Percentiles rank a stretch among this genome's conserved stretches.
Conservation (phyloP, 2,888 invertebrate species). For the Entomobrya multifasciata region DNA sequence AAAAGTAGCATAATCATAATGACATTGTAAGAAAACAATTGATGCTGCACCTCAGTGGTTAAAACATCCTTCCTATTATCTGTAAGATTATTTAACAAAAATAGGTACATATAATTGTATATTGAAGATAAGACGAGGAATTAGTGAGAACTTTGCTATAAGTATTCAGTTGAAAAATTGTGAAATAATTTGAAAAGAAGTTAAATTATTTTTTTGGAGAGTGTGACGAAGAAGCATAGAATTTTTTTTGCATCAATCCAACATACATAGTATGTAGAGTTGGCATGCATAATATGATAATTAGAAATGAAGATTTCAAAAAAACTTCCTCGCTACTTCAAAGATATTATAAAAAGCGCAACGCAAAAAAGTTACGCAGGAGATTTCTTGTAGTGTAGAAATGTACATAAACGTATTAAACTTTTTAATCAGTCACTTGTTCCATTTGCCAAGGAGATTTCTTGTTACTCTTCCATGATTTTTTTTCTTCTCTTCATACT, state of each 20-base stretch:
- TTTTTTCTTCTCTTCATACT: conserved; percentile 20
- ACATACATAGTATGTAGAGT: too few relatives aligned
- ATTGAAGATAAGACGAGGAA: too few relatives aligned
- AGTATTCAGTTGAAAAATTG: background rate
- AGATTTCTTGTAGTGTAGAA: background rate
- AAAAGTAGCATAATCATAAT: conserved; percentile 28
- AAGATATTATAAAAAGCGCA: background rate
- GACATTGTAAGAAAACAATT: conserved; percentile 23
- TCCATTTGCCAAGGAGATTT: conserved; percentile 19
- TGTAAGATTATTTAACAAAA: too few relatives aligned
- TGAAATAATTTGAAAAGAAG: background rate
- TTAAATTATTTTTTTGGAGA: background rate
- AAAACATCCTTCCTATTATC: too few relatives aligned
- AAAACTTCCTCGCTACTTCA: too few relatives aligned
- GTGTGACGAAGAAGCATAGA: conserved; percentile 4
- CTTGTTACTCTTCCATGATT: too few relatives aligned
- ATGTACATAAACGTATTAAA: conserved; percentile 41
- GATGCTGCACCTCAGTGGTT: background rate
- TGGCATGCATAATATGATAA: too few relatives aligned
- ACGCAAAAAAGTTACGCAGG: background rate
- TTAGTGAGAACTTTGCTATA: too few relatives aligned
- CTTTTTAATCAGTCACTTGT: conserved; percentile 65
- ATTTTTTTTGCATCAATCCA: too few relatives aligned
- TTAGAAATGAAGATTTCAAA: background rate
- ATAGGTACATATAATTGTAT: too few relatives aligned